A percentile compares a stretch with the other conserved stretches of the same genome.
Evolutionary conservation across 2,888 invertebrate species (phyloP).

Genomic region (Orthosia incerta): DNA sequence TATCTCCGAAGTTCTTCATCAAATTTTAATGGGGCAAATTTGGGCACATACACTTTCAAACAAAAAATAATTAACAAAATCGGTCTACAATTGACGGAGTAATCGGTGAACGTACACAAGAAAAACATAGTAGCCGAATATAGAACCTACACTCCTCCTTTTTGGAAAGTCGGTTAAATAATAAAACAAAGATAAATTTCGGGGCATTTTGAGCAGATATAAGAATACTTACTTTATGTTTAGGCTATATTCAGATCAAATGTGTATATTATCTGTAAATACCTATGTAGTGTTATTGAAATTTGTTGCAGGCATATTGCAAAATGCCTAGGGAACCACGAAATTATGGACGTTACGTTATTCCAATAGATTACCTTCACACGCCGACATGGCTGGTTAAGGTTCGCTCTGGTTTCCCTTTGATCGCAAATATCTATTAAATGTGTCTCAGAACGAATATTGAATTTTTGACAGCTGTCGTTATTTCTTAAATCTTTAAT

Average conservation of each 20-base stretch:
- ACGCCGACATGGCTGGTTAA: background rate
- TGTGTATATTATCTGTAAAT: background rate
- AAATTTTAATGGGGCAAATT: too few species aligned
- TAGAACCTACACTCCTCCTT: too few species aligned
- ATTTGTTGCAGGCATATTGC: background rate
- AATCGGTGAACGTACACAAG: too few species aligned
- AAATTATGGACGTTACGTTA: constrained; percentile 34
- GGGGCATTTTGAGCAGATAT: background rate
- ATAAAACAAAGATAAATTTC: background rate
- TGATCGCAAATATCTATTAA: constrained; percentile 19
- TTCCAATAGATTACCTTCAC: constrained; percentile 37
- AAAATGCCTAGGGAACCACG: constrained; percentile 2
- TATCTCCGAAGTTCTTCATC: too few species aligned
- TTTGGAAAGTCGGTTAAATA: background rate
- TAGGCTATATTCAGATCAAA: background rate
- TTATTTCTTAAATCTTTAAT: background rate
- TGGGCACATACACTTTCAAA: too few species aligned
- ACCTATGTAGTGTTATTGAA: background rate
- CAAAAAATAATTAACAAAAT: too few species aligned
- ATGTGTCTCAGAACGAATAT: constrained; percentile 11
- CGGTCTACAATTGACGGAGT: too few species aligned
- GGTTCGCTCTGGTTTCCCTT: constrained; percentile 10
- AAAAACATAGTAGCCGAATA: too few species aligned
- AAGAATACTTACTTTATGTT: too few species aligned
- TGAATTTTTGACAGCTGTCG: constrained; percentile 2